These are phyloP conservation scores for Desoria tigrina DNA, from an alignment of 2,888 invertebrate species.

Conservation along the genomic window DNA sequence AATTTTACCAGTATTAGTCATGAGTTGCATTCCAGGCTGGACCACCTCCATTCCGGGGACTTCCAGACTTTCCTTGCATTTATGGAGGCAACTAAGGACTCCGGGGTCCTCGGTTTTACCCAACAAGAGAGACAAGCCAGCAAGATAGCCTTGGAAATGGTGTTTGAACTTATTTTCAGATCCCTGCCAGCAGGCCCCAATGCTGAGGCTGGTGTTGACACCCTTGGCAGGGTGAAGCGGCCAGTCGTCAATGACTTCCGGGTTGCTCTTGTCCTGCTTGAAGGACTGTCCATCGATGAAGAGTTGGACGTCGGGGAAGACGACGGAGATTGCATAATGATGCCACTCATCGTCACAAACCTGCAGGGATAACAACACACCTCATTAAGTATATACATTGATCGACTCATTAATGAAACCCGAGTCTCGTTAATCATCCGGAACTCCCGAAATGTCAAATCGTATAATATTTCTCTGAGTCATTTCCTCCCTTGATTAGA, in stretches of 20 bases:
- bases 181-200: constrained; percentile 98
- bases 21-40: constrained; percentile 75
- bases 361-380: constrained; percentile 56
- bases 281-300: constrained; percentile 83
- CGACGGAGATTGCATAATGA: constrained; percentile 91
- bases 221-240: constrained; percentile 94
- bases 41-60: constrained; percentile 73
- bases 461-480: no score
- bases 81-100: constrained; percentile 74
- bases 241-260: constrained; percentile 99
- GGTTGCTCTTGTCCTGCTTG: constrained; percentile 72
- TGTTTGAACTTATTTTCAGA: constrained; percentile 89
- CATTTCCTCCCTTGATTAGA: no score
- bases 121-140: constrained; percentile 77
- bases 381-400: no score
- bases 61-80: constrained; percentile 78
- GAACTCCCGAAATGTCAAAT: no score
- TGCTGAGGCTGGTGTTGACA: constrained; percentile 86
- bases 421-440: no score
- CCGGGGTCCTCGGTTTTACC: constrained; percentile 72
- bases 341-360: constrained; percentile 99
- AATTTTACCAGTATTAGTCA: constrained; percentile 64
- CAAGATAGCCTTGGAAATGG: constrained; percentile 83
- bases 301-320: constrained; percentile 85
- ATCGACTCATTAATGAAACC: no score